These are phyloP conservation scores for Lamellibrachia columna DNA, from an alignment of 2,888 invertebrate genomes.

Conservation along the genomic window DNA sequence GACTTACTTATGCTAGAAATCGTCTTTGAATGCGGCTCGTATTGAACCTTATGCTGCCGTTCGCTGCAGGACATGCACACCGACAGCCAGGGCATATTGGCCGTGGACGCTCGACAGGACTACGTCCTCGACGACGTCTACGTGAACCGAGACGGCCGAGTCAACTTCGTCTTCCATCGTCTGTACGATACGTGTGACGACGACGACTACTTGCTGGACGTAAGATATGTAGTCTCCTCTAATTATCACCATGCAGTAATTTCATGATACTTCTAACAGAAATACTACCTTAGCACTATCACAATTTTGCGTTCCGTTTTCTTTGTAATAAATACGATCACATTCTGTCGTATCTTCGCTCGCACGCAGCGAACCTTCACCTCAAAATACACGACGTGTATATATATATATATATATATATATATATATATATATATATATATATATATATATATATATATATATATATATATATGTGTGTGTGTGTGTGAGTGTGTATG, in stretches of 20 bases:
- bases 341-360: too few relatives aligned
- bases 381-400: too few relatives aligned
- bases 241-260: too few relatives aligned
- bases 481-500: conserved; percentile 30
- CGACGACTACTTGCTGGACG: conserved; percentile 60
- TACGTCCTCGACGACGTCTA: conserved; percentile 49
- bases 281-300: too few relatives aligned
- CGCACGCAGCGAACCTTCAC: too few relatives aligned
- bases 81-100: conserved; percentile 50
- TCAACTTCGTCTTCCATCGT: conserved; percentile 50
- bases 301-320: too few relatives aligned
- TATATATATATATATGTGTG: conserved; percentile 27
- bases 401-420: too few relatives aligned
- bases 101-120: conserved; percentile 55
- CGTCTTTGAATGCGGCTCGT: too few relatives aligned
- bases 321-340: too few relatives aligned
- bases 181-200: conserved; percentile 59
- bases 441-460: conserved; percentile 26
- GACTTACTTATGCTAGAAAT: too few relatives aligned
- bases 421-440: conserved; percentile 20
- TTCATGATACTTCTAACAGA: too few relatives aligned
- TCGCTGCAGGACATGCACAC: conserved; percentile 56
- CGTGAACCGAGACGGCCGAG: conserved; percentile 20
- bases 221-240: conserved; percentile 44
- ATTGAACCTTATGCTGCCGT: neutral